A percentile compares a stretch with the other conserved stretches of the same genome.
Conservation (phyloP, 2,888 invertebrate species). For the Bellardia bayeri region DNA sequence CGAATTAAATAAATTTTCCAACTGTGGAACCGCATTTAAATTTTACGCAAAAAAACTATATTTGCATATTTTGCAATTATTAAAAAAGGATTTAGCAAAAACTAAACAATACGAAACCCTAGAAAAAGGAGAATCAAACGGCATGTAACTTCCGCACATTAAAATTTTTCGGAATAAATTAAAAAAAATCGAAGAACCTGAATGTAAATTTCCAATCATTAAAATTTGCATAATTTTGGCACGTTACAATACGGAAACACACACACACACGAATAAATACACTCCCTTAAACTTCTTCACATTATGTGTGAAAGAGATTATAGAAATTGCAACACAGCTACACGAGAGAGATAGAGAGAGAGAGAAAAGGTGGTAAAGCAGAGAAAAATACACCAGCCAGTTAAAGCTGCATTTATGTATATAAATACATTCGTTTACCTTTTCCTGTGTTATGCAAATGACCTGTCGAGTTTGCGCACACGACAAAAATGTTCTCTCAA, state of each 20-base stretch:
- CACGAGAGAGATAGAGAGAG: background rate
- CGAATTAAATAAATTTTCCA: slow-evolving; percentile 62
- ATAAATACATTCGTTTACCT: slow-evolving; percentile 47
- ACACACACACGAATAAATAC: background rate
- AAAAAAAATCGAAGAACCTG: slow-evolving; percentile 47
- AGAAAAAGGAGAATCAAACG: slow-evolving; percentile 54
- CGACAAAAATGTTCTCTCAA: slow-evolving; percentile 39
- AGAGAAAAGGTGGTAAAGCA: slow-evolving; percentile 56
- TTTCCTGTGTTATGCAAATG: slow-evolving; percentile 82
- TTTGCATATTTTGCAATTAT: slow-evolving; percentile 76
- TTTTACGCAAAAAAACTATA: slow-evolving; percentile 58
- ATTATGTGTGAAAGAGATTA: background rate
- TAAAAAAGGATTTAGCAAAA: slow-evolving; percentile 61
- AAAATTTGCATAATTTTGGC: slow-evolving; percentile 80
- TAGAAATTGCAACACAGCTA: slow-evolving; percentile 12
- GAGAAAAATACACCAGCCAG: slow-evolving; percentile 63
- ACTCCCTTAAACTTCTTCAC: slow-evolving; percentile 47
- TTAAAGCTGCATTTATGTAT: slow-evolving; percentile 1
- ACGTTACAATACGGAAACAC: slow-evolving; percentile 67
- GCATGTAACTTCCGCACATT: slow-evolving; percentile 65
- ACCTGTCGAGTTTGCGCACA: slow-evolving; percentile 78
- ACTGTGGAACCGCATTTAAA: slow-evolving; percentile 73
- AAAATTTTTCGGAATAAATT: slow-evolving; percentile 13
- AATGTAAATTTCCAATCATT: slow-evolving; percentile 32
- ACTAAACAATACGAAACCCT: slow-evolving; percentile 32